Evolutionary conservation across 37 sponge, comb jelly and placozoan species (phyloP), one percentile per base, ranked within the genome.

Genomic region (Spongia lamella): DNA sequence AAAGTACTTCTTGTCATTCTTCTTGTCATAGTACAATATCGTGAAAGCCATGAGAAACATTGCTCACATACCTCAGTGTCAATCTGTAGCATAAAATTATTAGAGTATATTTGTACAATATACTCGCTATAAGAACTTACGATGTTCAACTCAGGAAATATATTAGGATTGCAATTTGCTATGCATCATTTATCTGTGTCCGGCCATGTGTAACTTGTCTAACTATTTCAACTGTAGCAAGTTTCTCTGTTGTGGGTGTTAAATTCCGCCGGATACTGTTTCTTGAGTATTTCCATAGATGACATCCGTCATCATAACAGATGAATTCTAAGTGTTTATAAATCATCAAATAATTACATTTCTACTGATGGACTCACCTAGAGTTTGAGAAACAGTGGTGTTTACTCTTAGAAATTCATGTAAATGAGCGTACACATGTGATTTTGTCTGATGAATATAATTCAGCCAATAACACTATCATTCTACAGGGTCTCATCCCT

Each of bases 141-240:
- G 30, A 37, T 14, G 2, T 72, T 55, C 73, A 72, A 55, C 2
- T 72, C 59, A 17, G 3, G 3, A 29, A 53, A 72, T 5, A 72
- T 19, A 21, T 72, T 16, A 19, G 73, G 57, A 56, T 72, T 38
- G 32, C 73, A 72, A 39, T 16, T 2, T 21, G 24, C 13, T 30
- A 54, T 53, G 37, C 73, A 72, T 57, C 73, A 72, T n/a, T 54
- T 3, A 33, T 72, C 73, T 19, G 29, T 72, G 73, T 55, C 73
- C 73, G n/a, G 73, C 73, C 73, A 72, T 72, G 73, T 72, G 73
- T 38, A 72, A 34, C 56, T 72, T 72, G 20, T 72, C 73, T 32
- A 7, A 34, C 73, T 19, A 72, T 72, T 11, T 26, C n/a, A 37
- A 55, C 11, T 3, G 5, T 20, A 11, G 39, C 5, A 7, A 72